Evolutionary conservation across 2,888 invertebrate species (phyloP), one percentile per base, ranked within the genome.

Genomic region (Luperina testacea): DNA sequence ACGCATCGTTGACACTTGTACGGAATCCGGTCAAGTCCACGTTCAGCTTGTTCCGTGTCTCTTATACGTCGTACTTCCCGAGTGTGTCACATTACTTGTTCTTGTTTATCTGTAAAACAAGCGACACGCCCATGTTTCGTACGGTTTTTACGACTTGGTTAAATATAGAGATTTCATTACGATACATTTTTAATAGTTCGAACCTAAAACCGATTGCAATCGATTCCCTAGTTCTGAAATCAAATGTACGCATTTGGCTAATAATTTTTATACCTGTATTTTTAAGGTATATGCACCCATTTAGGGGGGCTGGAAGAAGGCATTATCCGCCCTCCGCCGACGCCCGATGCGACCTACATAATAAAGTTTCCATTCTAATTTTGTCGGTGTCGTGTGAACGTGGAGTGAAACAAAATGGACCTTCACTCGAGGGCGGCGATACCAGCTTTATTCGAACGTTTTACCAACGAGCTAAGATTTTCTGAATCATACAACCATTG

Each of bases 21-120:
- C 6, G 89, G 87, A 74, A 89, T 89, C 88, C 82, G 89, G 89
- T 89, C 89, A 89, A 89, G 89, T 82, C 71, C 85, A 84, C 68
- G 78, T 59, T 48, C 63, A 15, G 68, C 17, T 70, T 59, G 63
- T 86, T 88, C 89, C 88, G 86, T 64, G 68, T 75, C 65, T 64
- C 48, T 11, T 78, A 69, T 64, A 45, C 63, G 65, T 57, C 45
- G 24, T 53, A 59, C 15, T 76, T 64, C 64, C 53, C 59, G 51
- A 63, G 24, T 77, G 67, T 48, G 75, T 64, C n/a, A 48, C 15
- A 32, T 72, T 48, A 61, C 42, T 65, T n/a, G 6, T 27, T 45
- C 20, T 70, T 67, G 13, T 70, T 78, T 64, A 45, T 75, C 8
- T 57, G 6, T 51, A 32, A 59, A 59, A 51, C 32, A 11, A 32